Conservation (phyloP, 1,140 invertebrate species). For the Drosophila erecta region DNA sequence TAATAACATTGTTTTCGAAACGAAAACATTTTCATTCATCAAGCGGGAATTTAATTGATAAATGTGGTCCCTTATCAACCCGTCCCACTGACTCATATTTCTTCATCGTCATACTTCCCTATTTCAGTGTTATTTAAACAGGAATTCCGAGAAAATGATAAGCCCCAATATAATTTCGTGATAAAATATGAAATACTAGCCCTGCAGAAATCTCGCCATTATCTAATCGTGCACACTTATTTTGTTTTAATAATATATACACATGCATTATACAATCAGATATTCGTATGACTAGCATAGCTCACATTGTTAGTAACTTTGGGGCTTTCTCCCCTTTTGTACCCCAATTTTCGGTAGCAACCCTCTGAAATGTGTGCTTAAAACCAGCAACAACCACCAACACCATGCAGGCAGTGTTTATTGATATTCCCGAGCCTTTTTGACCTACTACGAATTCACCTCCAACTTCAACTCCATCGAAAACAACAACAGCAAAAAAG, state of each 20-base stretch:
- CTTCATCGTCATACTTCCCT: background rate
- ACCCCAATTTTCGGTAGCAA: conserved; percentile 19
- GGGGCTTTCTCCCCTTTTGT: background rate
- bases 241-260: background rate
- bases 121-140: background rate
- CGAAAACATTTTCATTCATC: background rate
- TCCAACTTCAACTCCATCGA: background rate
- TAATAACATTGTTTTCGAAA: background rate
- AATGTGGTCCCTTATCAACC: background rate
- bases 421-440: conserved; percentile 17
- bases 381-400: conserved; percentile 9
- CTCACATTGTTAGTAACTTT: too few relatives aligned
- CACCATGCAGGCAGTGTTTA: conserved; percentile 1
- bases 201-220: background rate
- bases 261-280: too few relatives aligned
- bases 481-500: background rate
- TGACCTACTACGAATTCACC: conserved; percentile 3
- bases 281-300: too few relatives aligned
- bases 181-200: background rate
- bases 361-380: conserved; percentile 23
- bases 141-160: background rate
- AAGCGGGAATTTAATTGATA: background rate
- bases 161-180: background rate
- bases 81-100: background rate
- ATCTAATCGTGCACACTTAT: background rate